These are phyloP conservation scores for Hydroisotoma schaefferi DNA, from an alignment of 2,888 invertebrate species.

Conservation along the genomic window DNA sequence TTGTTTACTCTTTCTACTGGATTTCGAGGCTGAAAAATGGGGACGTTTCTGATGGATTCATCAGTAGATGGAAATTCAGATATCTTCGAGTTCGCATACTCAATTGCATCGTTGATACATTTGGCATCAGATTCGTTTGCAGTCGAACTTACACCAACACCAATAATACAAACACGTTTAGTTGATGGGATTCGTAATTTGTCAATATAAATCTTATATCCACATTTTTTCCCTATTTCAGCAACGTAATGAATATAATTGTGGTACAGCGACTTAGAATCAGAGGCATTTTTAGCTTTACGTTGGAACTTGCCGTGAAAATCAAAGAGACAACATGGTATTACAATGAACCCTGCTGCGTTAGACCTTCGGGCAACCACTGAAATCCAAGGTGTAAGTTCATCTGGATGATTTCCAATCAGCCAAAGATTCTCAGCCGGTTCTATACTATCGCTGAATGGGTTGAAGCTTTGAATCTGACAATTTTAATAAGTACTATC, in stretches of 20 bases:
- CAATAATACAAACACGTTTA: constrained; percentile 56
- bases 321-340: constrained; percentile 82
- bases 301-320: constrained; percentile 66
- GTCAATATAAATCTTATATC: constrained; percentile 72
- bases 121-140: not conserved
- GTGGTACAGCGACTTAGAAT: constrained; percentile 65
- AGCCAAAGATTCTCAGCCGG: constrained; percentile 73
- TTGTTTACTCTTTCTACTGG: constrained; percentile 51
- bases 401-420: constrained; percentile 98
- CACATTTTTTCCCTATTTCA: constrained; percentile 66
- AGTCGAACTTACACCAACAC: constrained; percentile 22
- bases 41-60: constrained; percentile 2
- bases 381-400: constrained; percentile 98
- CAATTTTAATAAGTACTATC: not conserved
- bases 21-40: constrained; percentile 64
- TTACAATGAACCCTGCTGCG: constrained; percentile 72
- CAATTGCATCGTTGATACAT: not conserved
- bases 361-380: constrained; percentile 82
- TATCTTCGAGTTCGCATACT: constrained; percentile 5
- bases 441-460: constrained; percentile 5
- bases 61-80: constrained; percentile 7
- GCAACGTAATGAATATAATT: constrained; percentile 55
- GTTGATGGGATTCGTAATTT: constrained; percentile 94
- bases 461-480: constrained; percentile 12
- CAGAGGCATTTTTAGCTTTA: constrained; percentile 48